Percentiles rank a stretch among this genome's conserved stretches.
Conservation (phyloP, 2,113 vertebrate species). For the Pandion haliaetus region DNA sequence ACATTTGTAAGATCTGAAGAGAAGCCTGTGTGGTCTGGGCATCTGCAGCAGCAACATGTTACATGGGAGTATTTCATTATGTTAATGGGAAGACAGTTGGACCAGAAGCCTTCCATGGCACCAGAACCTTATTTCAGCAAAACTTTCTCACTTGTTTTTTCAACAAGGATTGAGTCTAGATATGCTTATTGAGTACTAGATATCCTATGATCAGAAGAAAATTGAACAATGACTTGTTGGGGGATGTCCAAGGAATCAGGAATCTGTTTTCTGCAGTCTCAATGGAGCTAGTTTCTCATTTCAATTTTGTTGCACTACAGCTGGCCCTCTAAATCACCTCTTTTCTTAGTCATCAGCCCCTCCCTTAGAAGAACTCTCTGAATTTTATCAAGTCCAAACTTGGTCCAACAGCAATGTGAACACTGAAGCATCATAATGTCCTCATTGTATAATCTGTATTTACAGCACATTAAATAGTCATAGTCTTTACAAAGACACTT, state of each 20-base stretch:
- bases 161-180: background rate
- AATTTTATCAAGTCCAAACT: slow-evolving; percentile 9
- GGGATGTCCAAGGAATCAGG: background rate
- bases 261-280: background rate
- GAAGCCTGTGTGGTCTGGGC: background rate
- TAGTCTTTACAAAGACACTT: background rate
- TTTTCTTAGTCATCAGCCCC: background rate
- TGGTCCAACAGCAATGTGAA: background rate
- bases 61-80: background rate
- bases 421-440: background rate
- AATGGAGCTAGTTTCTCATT: background rate
- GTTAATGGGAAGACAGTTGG: background rate
- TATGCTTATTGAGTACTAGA: background rate
- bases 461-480: background rate
- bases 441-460: background rate
- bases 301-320: background rate
- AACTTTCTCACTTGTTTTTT: background rate
- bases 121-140: background rate
- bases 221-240: background rate
- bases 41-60: background rate
- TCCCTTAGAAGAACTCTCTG: background rate
- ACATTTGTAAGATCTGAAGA: background rate
- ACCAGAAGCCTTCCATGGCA: background rate
- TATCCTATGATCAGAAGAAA: background rate
- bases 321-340: background rate